Percentiles rank a stretch among this genome's conserved stretches.
Conservation (phyloP, 2,113 vertebrate species). For the Prolemur simus region DNA sequence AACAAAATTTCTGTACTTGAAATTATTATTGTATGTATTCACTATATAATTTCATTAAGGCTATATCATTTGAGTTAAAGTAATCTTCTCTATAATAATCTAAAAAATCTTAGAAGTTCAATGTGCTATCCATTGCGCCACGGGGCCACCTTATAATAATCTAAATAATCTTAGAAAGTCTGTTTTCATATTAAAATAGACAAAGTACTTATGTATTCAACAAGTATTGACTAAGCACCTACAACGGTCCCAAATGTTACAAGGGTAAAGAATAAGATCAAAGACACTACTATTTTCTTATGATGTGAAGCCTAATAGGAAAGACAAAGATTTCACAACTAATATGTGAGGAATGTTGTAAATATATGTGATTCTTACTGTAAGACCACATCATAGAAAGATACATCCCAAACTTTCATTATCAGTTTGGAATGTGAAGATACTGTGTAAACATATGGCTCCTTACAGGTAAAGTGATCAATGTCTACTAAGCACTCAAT, state of each 20-base stretch:
- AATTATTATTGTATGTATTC: background rate
- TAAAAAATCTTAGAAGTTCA: conserved; percentile 9
- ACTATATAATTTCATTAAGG: background rate
- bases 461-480: background rate
- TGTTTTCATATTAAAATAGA: background rate
- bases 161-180: background rate
- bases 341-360: background rate
- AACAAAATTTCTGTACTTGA: background rate
- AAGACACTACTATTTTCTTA: background rate
- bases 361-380: background rate
- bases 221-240: background rate
- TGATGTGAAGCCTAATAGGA: background rate
- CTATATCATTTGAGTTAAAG: background rate
- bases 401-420: background rate
- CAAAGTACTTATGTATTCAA: background rate
- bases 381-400: background rate
- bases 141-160: too few species aligned
- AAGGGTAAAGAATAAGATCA: background rate
- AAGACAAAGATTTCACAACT: background rate
- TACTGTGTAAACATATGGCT: background rate
- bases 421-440: background rate
- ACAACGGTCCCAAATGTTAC: background rate
- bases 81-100: background rate
- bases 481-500: background rate
- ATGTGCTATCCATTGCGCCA: too few species aligned